These are phyloP conservation scores for Drepana falcataria DNA, from an alignment of 2,888 invertebrate species.

Conservation along the genomic window DNA sequence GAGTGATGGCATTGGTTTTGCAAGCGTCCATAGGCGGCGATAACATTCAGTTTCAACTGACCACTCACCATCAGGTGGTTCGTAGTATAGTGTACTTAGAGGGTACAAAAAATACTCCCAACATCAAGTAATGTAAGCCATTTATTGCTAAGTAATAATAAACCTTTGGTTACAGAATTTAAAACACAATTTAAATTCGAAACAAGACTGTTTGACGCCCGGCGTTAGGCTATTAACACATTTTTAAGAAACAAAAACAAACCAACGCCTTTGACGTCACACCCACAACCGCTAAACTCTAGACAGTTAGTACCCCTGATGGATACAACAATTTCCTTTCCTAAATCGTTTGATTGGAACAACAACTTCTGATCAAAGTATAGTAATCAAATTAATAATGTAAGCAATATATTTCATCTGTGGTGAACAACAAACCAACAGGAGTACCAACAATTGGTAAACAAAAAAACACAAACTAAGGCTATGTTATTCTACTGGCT, in stretches of 20 bases:
- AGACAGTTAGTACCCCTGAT: not conserved
- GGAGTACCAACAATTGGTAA: conserved; percentile 5
- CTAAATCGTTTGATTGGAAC: not conserved
- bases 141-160: conserved; percentile 32
- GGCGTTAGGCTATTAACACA: conserved; percentile 16
- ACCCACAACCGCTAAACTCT: conserved; percentile 16
- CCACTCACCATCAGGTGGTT: no score
- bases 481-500: conserved; percentile 6
- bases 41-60: no score
- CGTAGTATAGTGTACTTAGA: no score
- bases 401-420: no score
- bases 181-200: conserved; percentile 55
- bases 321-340: not conserved
- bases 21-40: no score
- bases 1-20: no score
- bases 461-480: conserved; percentile 12
- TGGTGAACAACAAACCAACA: conserved; percentile 6
- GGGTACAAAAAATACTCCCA: conserved; percentile 13
- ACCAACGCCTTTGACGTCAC: conserved; percentile 6
- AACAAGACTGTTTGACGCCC: conserved; percentile 32
- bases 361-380: not conserved
- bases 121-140: conserved; percentile 26
- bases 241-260: conserved; percentile 9
- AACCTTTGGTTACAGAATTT: conserved; percentile 67
- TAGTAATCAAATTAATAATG: no score